These are phyloP conservation scores for Climacteris rufus DNA, from an alignment of 2,113 vertebrate genomes.

Conservation along the genomic window DNA sequence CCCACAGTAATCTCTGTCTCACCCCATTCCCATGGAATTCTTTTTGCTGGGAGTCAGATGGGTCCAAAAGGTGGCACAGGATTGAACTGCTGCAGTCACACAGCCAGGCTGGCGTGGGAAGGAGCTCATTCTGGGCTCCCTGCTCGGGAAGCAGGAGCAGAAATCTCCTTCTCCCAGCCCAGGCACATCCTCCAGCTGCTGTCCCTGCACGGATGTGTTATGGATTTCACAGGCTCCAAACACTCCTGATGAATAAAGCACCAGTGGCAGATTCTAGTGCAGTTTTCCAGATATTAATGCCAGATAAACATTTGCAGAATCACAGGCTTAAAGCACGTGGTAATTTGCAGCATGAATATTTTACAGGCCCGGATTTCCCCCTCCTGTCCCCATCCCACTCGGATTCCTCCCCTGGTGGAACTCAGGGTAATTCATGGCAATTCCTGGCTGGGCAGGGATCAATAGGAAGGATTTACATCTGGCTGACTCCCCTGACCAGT, in stretches of 20 bases:
- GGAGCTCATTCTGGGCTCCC: not conserved
- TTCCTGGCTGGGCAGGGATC: not conserved
- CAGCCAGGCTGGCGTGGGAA: not conserved
- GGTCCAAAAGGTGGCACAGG: accelerated
- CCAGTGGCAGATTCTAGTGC: slow-evolving; percentile 26
- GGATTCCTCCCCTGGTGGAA: not conserved
- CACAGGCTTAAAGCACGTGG: not conserved
- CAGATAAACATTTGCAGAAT: slow-evolving; percentile 29
- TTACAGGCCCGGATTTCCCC: not conserved
- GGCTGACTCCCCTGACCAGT: not conserved
- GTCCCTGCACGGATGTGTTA: not conserved
- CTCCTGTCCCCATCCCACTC: not conserved
- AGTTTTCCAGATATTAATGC: slow-evolving; percentile 6
- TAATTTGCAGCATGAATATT: slow-evolving; percentile 19
- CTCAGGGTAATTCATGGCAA: not conserved
- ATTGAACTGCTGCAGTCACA: not conserved
- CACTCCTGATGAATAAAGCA: slow-evolving; percentile 9
- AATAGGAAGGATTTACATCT: not conserved
- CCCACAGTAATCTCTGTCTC: not conserved
- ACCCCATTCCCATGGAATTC: accelerated
- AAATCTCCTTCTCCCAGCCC: not conserved
- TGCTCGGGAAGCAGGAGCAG: not conserved
- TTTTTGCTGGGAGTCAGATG: not conserved
- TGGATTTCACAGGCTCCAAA: not conserved
- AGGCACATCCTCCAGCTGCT: slow-evolving; percentile 4